phyloP scores from a whole-genome alignment of 2,797 vertebrate species.

The Delichon dasypus region DNA sequence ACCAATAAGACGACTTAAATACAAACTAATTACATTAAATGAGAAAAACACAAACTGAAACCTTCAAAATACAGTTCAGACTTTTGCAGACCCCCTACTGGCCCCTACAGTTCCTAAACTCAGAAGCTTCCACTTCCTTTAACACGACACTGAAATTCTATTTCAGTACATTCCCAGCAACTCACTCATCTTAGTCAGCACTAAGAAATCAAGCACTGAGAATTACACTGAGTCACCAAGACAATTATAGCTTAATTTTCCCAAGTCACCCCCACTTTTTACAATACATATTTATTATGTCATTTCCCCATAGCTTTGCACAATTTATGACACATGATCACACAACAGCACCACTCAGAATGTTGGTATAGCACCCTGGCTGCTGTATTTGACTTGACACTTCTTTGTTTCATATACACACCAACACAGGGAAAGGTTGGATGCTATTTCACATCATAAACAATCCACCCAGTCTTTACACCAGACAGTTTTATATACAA shows the following conservation, averaged over 20 bases:
- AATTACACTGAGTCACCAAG: slow-evolving; percentile 24
- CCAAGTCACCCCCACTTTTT: slow-evolving; percentile 1
- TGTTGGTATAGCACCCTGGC: neutral
- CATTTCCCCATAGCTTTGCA: neutral
- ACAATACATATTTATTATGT: slow-evolving; percentile 19
- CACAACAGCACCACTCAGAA: neutral
- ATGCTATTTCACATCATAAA: neutral
- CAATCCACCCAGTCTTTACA: neutral
- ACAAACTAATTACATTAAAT: neutral
- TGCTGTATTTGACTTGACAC: neutral
- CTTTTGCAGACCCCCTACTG: neutral
- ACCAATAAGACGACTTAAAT: neutral
- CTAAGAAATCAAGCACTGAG: slow-evolving; percentile 26
- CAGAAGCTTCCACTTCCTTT: neutral
- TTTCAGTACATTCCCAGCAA: neutral
- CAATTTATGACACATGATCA: neutral
- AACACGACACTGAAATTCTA: neutral
- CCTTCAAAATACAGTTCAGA: neutral
- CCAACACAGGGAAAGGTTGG: neutral
- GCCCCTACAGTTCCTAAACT: neutral
- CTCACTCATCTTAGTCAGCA: slow-evolving; percentile 49
- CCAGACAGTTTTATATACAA: neutral
- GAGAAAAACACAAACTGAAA: neutral
- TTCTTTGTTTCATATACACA: neutral
- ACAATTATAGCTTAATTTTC: slow-evolving; percentile 49